These are phyloP conservation scores for Dromococcyx pavoninus DNA, from an alignment of 2,797 vertebrate species.

Conservation along the genomic window DNA sequence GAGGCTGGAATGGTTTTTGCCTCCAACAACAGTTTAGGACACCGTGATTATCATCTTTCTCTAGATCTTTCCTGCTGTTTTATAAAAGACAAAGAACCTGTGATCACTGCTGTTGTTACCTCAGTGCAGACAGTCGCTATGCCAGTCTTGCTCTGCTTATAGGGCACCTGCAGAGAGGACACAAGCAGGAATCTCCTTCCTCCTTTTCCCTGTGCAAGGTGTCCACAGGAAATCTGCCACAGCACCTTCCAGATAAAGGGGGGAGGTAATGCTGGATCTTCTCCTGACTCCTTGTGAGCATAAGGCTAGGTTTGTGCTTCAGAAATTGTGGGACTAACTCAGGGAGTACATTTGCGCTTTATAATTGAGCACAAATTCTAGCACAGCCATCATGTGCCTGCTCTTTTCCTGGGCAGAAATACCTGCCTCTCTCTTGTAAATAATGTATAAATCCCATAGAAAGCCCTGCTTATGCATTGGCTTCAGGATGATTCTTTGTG, in stretches of 20 bases:
- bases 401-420: background rate
- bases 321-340: background rate
- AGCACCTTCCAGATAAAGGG: background rate
- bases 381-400: background rate
- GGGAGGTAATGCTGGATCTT: background rate
- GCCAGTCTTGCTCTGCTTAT: background rate
- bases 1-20: background rate
- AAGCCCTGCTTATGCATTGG: background rate
- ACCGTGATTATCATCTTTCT: constrained; percentile 1
- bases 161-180: background rate
- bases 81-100: background rate
- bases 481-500: background rate
- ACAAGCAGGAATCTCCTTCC: background rate
- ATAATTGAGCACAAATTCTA: background rate
- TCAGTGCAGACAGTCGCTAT: background rate
- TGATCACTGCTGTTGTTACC: background rate
- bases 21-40: constrained; percentile 4
- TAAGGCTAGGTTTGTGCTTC: background rate
- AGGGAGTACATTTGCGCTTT: background rate
- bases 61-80: background rate
- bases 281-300: background rate
- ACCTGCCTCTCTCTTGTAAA: background rate
- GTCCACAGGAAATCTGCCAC: background rate
- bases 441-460: background rate
- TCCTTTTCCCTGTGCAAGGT: background rate